Percentiles rank a stretch among this genome's conserved stretches.
Evolutionary conservation across 2,797 vertebrate genomes (phyloP).

Genomic region (Poeciliopsis paucimaculata): DNA sequence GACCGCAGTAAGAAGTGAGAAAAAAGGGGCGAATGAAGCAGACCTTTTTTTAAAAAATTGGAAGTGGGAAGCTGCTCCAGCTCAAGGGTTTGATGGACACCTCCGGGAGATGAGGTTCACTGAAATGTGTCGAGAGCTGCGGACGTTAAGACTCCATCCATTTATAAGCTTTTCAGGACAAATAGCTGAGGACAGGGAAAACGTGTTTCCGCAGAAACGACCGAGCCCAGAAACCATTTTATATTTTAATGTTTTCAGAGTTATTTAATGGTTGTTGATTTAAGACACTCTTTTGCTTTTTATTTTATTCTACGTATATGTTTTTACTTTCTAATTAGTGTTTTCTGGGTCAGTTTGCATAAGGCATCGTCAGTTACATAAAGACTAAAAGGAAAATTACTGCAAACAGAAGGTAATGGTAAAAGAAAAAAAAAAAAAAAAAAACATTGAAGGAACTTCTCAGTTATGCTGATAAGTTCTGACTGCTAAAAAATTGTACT

Average conservation of each 20-base stretch:
- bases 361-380: not conserved
- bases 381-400: not conserved
- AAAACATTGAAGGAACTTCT: not conserved
- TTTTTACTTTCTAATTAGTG: not conserved
- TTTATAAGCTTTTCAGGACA: slow-evolving; percentile 1
- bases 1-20: not conserved
- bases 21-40: not conserved
- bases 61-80: slow-evolving; percentile 1
- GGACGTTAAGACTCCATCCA: not conserved
- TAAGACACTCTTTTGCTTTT: not conserved
- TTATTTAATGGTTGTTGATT: not conserved
- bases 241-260: not conserved
- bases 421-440: not conserved
- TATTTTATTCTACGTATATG: not conserved
- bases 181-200: not conserved
- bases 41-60: not conserved
- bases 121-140: slow-evolving; percentile 16
- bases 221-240: not conserved
- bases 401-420: not conserved
- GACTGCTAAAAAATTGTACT: not conserved
- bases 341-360: not conserved
- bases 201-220: not conserved
- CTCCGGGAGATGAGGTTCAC: slow-evolving; percentile 8
- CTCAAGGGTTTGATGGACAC: slow-evolving; percentile 15
- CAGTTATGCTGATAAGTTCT: not conserved